These are phyloP conservation scores for Henricia sp. DNA, from an alignment of 53 echinoderm and acorn worm genomes.

Conservation along the genomic window DNA sequence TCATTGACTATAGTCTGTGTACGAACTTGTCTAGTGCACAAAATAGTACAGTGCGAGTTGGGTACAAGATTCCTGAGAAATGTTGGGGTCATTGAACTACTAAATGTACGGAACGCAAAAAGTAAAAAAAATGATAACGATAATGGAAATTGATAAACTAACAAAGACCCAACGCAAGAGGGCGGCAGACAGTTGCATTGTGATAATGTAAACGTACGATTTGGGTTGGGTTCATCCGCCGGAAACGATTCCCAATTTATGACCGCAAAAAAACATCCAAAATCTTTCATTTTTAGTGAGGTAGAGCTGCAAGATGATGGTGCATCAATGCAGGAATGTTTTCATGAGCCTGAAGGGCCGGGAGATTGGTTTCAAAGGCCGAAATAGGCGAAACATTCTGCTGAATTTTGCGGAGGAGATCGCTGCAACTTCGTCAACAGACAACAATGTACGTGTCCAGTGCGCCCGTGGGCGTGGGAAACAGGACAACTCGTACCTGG, in stretches of 20 bases:
- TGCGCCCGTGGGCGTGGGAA: too few species aligned
- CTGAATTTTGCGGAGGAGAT: slow-evolving; percentile 51
- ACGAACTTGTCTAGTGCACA: background rate
- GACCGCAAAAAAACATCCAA: too few species aligned
- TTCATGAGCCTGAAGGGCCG: slow-evolving; percentile 36
- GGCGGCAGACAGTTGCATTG: slow-evolving; percentile 29
- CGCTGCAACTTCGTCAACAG: slow-evolving; percentile 54
- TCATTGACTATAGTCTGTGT: slow-evolving; percentile 10
- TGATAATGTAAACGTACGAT: too few species aligned
- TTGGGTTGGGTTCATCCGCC: too few species aligned
- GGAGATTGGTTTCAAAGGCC: slow-evolving; percentile 39
- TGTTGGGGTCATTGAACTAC: slow-evolving; percentile 8
- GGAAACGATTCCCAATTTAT: too few species aligned
- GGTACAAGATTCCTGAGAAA: background rate
- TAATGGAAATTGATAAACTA: too few species aligned
- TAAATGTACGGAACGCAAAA: too few species aligned
- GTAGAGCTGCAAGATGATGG: slow-evolving; percentile 24
- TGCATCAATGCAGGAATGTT: slow-evolving; percentile 48
- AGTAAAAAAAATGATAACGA: too few species aligned
- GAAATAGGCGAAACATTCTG: slow-evolving; percentile 31
- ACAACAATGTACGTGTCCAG: slow-evolving; percentile 71
- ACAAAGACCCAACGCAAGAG: background rate
- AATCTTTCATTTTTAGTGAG: background rate
- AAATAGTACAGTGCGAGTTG: background rate
- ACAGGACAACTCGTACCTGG: too few species aligned